Base-by-base conservation (phyloP, 53 echinoderm and acorn worm species). In the Arbacia lixula region DNA sequence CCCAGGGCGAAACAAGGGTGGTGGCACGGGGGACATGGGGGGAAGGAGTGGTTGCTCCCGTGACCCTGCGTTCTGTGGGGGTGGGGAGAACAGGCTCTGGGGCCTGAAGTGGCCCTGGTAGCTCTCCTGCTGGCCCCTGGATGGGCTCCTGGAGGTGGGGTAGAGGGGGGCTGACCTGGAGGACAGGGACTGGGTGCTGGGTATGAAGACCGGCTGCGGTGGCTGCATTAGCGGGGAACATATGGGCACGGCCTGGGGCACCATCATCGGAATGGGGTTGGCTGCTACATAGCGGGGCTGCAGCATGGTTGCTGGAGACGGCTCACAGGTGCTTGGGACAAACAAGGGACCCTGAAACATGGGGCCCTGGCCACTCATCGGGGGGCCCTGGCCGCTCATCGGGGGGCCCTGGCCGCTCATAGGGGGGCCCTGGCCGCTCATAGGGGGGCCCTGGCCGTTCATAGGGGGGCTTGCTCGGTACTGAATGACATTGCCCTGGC, bases 1-100 rank as follows among this genome's bases (percentile, higher is more conserved):
- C 22, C 79, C 61, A 27, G 60, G 79, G 9, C 79, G 79, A 27
- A 78, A 78, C 17, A 78, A 31, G 37, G 58, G 58, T 21, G 58
- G 79, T 25, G 79, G 79, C 6, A 27, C 71, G 29, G 46, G 17
- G 16, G 71, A 29, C 19, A 46, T 42, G 28, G 71, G 36, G n/a
- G 29, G 33, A 34, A 34, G 75, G 56, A 19, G 35, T 0, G 20
- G 53, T 33, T 3, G 32, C n/a, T n/a, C n/a, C n/a, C n/a, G n/a
- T n/a, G n/a, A n/a, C n/a, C n/a, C n/a, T n/a, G n/a, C n/a, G n/a
- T n/a, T n/a, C n/a, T n/a, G n/a, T n/a, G n/a, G n/a, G n/a, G 41
- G 36, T 16, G 76, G 76, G 36, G 76, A 76, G 36, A 76, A 76
- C 36, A 30, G 76, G 21, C 57, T 51, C 16, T 49, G 29, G 39